Percentiles rank a stretch among this genome's conserved stretches.
Evolutionary conservation across 2,888 invertebrate species (phyloP).

Genomic region (Unio delphinus): DNA sequence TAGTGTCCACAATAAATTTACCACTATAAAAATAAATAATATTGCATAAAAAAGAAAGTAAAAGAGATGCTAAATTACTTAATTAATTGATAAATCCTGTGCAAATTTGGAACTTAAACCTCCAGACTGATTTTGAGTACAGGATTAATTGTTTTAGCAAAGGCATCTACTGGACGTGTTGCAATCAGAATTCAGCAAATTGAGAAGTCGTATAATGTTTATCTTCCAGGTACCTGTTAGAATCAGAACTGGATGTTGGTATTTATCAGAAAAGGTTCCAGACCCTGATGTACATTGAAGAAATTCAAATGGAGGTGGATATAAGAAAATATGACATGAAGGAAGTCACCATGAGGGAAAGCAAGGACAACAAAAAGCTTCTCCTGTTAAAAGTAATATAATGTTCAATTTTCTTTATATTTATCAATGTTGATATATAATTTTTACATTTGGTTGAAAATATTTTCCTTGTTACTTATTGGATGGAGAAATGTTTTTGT

Average conservation of each 20-base stretch:
- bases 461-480: too few species aligned
- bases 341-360: conserved; percentile 43
- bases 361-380: conserved; percentile 34
- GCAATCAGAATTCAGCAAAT: background rate
- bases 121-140: background rate
- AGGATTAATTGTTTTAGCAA: background rate
- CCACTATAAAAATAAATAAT: too few species aligned
- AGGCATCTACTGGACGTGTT: background rate
- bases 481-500: too few species aligned
- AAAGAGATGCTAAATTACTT: too few species aligned
- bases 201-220: background rate
- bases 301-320: conserved; percentile 63
- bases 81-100: too few species aligned
- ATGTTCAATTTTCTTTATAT: too few species aligned
- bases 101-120: too few species aligned
- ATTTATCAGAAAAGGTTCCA: conserved; percentile 45
- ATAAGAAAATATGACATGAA: conserved; percentile 62
- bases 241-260: conserved; percentile 26
- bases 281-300: conserved; percentile 55
- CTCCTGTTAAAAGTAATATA: conserved; percentile 49
- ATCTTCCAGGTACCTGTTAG: conserved; percentile 32
- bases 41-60: too few species aligned
- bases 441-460: too few species aligned
- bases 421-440: too few species aligned
- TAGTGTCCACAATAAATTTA: too few species aligned